Conservation (phyloP, 2,888 invertebrate genomes). For the Strigamia crassipes region DNA sequence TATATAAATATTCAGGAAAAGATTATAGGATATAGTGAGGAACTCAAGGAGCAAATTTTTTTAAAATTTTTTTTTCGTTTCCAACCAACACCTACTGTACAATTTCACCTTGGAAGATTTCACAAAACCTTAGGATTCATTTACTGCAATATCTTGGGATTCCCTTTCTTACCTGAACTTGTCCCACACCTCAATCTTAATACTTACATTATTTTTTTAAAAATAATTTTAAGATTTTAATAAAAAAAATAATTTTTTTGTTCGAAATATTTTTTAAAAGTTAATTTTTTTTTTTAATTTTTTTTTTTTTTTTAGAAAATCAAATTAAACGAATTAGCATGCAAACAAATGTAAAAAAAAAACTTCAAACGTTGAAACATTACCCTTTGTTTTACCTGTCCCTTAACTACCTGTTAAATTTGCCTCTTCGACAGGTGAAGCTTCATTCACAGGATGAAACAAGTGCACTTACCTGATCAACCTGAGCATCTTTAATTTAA, state of each 20-base stretch:
- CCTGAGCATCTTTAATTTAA: conserved; percentile 14
- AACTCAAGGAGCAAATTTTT: neutral
- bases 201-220: neutral
- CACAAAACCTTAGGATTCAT: neutral
- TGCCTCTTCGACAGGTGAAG: conserved; percentile 22
- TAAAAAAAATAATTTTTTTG: too few relatives aligned
- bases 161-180: conserved; percentile 27
- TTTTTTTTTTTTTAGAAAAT: neutral
- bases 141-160: neutral
- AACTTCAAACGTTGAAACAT: neutral
- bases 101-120: neutral
- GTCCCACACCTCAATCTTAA: conserved; percentile 19
- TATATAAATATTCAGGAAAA: neutral
- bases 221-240: neutral
- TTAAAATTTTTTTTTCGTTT: neutral
- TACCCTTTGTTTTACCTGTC: conserved; percentile 23
- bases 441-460: conserved; percentile 17
- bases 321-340: neutral
- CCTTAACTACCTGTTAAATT: conserved; percentile 19
- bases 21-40: neutral
- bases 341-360: neutral
- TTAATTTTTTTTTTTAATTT: neutral
- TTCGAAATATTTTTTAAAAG: too few relatives aligned
- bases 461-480: conserved; percentile 6
- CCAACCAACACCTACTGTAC: conserved; percentile 1